Conservation (phyloP, 2,888 invertebrate species). For the Epirrhoe tristata region DNA sequence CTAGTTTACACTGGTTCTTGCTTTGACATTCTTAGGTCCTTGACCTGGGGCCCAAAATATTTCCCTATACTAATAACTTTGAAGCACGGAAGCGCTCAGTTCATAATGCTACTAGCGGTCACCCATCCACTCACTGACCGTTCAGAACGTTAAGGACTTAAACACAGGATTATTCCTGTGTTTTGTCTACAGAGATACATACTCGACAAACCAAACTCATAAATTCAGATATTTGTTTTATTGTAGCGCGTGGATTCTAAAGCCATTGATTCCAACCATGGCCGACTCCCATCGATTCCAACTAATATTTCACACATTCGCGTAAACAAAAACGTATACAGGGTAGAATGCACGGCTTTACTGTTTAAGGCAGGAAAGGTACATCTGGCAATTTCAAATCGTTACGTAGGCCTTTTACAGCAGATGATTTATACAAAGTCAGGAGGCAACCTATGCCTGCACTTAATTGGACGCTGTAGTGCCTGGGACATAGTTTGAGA, state of each 20-base stretch:
- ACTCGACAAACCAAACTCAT: not conserved
- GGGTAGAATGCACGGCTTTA: constrained; percentile 46
- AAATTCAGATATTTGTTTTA: not conserved
- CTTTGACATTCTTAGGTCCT: not conserved
- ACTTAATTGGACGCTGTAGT: too few relatives aligned
- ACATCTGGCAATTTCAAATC: constrained; percentile 13
- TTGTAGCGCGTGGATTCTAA: constrained; percentile 19
- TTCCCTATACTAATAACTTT: too few relatives aligned
- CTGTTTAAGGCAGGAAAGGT: constrained; percentile 36
- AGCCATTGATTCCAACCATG: constrained; percentile 58
- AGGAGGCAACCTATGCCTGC: too few relatives aligned
- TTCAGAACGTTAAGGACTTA: too few relatives aligned
- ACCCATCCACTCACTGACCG: too few relatives aligned
- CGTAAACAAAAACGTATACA: constrained; percentile 65
- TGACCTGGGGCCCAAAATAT: not conserved
- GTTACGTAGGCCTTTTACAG: not conserved
- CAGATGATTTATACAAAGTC: too few relatives aligned
- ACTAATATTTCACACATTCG: constrained; percentile 72
- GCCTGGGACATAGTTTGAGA: too few relatives aligned
- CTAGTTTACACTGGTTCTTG: constrained; percentile 1
- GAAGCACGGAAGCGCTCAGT: too few relatives aligned
- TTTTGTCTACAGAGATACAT: not conserved
- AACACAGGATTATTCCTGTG: too few relatives aligned
- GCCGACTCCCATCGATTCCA: constrained; percentile 55
- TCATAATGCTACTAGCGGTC: too few relatives aligned